Evolutionary conservation across 2,888 invertebrate genomes (phyloP), one percentile per base, ranked within the genome.

Genomic region (Cataglyphis albicans): DNA sequence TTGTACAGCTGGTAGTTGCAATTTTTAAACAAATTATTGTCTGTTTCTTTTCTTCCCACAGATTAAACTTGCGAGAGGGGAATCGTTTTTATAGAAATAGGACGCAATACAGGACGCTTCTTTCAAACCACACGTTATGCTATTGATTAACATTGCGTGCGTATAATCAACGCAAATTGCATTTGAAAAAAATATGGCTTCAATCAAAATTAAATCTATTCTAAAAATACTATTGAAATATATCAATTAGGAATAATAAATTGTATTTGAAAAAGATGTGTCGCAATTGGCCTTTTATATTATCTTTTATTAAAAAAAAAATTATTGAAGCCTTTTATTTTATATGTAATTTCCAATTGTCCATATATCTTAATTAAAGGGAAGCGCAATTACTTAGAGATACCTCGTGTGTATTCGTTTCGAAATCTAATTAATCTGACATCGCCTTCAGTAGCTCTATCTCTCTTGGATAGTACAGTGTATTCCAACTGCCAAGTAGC

Each of bases 371-470:
- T 38, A 57, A 25, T 61, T 59, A n/a, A 44, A 18, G 35, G 12
- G 12, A 44, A 9, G 29, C 18, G 29, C 18, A 68, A 21, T 59
- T 70, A 78, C 18, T 70, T 25, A 44, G 68, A 5, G 29, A 35
- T n/a, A 32, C 41, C 21, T n/a, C 55, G 29, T 70, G 35, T 61
- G 44, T 61, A 80, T 74, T 83, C 86, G 76, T 88, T 89, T 90
- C 82, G 86, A 87, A 86, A 91, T 91, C 90, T 91, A 91, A 92
- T 92, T 92, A 92, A 91, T 92, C 83, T 83, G 87, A 88, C 87
- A 89, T 88, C 85, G 82, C 87, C 81, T 87, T 86, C 86, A 87
- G 86, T 88, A 87, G 84, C 86, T 52, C 52, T 52, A 52, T 86
- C 88, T 85, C 82, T 85, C 86, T 88, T 85, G 86, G 89, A 89